Conservation (phyloP, 2,888 invertebrate genomes). For the Stenurella melanura region DNA sequence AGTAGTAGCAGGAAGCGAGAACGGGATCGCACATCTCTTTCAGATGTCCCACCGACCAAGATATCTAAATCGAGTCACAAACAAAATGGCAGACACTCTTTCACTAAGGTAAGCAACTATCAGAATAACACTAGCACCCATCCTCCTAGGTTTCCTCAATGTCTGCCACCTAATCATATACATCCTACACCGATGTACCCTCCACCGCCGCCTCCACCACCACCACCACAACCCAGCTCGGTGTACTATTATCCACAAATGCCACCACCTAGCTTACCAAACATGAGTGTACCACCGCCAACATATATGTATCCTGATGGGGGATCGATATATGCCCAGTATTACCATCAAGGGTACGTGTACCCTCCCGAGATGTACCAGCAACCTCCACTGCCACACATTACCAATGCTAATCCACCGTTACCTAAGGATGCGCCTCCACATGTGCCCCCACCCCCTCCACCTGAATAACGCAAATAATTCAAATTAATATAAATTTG, state of each 20-base stretch:
- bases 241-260: conserved; percentile 64
- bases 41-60: conserved; percentile 68
- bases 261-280: conserved; percentile 57
- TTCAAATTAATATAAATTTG: conserved; percentile 27
- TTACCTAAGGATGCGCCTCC: conserved; percentile 79
- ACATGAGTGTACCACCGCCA: conserved; percentile 64
- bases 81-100: conserved; percentile 70
- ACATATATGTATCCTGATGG: conserved; percentile 54
- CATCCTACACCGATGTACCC: conserved; percentile 50
- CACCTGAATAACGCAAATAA: conserved; percentile 65
- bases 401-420: conserved; percentile 69
- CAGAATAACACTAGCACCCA: conserved; percentile 27
- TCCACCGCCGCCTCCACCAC: conserved; percentile 20
- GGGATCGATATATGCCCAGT: conserved; percentile 55
- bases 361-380: conserved; percentile 66
- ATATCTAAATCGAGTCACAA: conserved; percentile 65
- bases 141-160: conserved; percentile 49
- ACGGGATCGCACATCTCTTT: conserved; percentile 60
- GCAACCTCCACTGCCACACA: conserved; percentile 56
- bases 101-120: conserved; percentile 70
- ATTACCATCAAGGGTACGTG: conserved; percentile 66
- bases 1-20: conserved; percentile 53
- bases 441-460: conserved; percentile 79
- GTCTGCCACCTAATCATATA: conserved; percentile 31
- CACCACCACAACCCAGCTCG: conserved; percentile 46